Conservation (phyloP, 2,113 vertebrate species). For the Nicator chloris region DNA sequence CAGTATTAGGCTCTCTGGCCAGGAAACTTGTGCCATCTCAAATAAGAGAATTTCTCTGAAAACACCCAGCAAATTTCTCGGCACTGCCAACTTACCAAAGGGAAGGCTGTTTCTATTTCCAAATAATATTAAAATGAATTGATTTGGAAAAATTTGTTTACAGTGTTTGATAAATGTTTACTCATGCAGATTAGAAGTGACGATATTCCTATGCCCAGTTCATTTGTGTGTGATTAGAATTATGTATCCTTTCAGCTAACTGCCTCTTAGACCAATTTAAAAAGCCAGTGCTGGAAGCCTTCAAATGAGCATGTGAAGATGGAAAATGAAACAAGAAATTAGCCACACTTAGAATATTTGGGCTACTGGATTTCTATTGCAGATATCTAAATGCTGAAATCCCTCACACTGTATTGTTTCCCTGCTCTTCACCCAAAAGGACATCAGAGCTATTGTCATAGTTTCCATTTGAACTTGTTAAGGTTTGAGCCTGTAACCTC, state of each 20-base stretch:
- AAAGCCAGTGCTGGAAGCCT: not conserved
- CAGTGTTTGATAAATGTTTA: not conserved
- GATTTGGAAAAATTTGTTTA: not conserved
- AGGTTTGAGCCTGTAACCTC: not conserved
- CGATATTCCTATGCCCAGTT: not conserved
- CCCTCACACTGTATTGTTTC: not conserved
- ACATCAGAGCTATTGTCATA: not conserved
- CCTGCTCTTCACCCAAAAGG: not conserved
- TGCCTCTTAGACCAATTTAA: not conserved
- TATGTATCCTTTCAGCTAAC: not conserved
- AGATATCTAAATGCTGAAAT: not conserved
- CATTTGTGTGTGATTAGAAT: not conserved
- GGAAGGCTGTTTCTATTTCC: not conserved
- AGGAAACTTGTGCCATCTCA: not conserved
- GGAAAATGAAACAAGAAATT: not conserved
- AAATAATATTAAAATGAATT: not conserved
- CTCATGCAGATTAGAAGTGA: not conserved
- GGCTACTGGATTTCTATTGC: not conserved
- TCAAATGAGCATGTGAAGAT: not conserved
- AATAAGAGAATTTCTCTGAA: not conserved
- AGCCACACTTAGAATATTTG: not conserved
- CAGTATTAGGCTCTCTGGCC: not conserved
- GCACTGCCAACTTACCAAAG: not conserved
- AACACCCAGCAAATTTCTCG: not conserved
- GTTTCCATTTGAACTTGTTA: not conserved